Percentiles rank a stretch among this genome's conserved stretches.
Evolutionary conservation across 1,140 invertebrate genomes (phyloP).

Genomic region (Bombus pyrosoma): DNA sequence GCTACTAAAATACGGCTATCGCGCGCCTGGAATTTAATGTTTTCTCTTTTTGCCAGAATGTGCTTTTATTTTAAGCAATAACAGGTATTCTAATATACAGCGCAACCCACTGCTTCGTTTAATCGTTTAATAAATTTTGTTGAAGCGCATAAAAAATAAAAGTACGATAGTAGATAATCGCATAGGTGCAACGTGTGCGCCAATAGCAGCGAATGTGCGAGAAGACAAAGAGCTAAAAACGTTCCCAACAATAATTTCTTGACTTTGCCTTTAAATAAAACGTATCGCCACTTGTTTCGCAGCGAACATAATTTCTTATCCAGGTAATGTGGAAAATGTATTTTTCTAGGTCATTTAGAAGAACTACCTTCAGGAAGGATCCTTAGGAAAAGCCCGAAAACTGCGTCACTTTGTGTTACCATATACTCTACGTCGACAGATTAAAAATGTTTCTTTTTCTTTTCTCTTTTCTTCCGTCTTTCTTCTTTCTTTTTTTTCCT

Average conservation of each 20-base stretch:
- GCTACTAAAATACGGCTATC: background rate
- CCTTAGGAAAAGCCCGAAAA: background rate
- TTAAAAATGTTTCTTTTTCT: background rate
- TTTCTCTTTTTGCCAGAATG: background rate
- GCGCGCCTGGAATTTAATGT: background rate
- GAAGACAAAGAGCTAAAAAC: background rate
- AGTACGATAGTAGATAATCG: too few relatives aligned
- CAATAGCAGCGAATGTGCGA: background rate
- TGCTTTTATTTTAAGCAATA: too few relatives aligned
- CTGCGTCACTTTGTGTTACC: background rate
- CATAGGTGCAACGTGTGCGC: too few relatives aligned
- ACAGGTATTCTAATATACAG: background rate
- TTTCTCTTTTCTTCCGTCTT: background rate
- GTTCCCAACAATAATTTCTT: background rate
- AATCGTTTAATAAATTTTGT: too few relatives aligned
- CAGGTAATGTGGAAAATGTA: background rate
- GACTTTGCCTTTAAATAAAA: background rate
- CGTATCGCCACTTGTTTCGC: background rate
- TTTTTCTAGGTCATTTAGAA: too few relatives aligned
- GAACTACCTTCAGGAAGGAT: background rate
- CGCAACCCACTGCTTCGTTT: background rate
- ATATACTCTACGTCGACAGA: background rate
- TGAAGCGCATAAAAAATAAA: too few relatives aligned
- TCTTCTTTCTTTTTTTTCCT: background rate
- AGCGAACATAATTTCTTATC: background rate